A percentile compares a stretch with the other conserved stretches of the same genome.
Evolutionary conservation across 2,888 invertebrate genomes (phyloP).

Genomic region (Thecocarcelia acutangulata): DNA sequence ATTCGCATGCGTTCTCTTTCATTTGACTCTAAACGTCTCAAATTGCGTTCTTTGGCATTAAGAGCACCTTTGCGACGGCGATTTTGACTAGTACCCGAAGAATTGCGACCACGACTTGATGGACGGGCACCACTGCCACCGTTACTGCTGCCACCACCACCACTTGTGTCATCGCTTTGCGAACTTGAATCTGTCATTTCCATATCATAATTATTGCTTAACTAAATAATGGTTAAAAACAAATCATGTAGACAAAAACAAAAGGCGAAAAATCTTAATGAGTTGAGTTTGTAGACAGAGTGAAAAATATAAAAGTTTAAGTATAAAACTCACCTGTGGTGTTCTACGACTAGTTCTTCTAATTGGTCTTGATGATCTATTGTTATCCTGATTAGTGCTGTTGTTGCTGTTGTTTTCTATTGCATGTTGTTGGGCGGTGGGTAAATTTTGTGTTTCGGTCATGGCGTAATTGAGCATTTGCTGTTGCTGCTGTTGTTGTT

Average conservation of each 20-base stretch:
- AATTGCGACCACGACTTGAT: conserved; percentile 77
- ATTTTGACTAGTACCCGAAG: conserved; percentile 77
- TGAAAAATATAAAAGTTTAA: not conserved
- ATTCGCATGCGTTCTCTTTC: conserved; percentile 95
- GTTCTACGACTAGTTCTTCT: conserved; percentile 78
- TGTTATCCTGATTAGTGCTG: conserved; percentile 67
- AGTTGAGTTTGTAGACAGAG: no score
- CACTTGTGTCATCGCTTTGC: conserved; percentile 81
- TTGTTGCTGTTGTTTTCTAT: conserved; percentile 72
- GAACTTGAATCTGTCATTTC: conserved; percentile 82
- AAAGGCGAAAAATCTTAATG: not conserved
- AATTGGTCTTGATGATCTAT: conserved; percentile 77
- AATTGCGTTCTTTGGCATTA: conserved; percentile 92
- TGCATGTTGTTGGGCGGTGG: conserved; percentile 73
- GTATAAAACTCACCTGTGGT: conserved; percentile 75
- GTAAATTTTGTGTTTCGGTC: conserved; percentile 66
- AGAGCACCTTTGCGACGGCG: conserved; percentile 88
- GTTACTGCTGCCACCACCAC: conserved; percentile 80
- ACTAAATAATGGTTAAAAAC: conserved; percentile 64
- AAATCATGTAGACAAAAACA: not conserved
- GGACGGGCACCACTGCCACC: conserved; percentile 78
- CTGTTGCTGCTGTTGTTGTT: conserved; percentile 69
- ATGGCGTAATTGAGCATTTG: conserved; percentile 70
- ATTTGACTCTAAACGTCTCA: conserved; percentile 93
- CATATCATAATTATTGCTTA: conserved; percentile 80